Evolutionary conservation across 2,797 vertebrate genomes (phyloP), one percentile per base, ranked within the genome.

Genomic region (Tokudaia muenninki): DNA sequence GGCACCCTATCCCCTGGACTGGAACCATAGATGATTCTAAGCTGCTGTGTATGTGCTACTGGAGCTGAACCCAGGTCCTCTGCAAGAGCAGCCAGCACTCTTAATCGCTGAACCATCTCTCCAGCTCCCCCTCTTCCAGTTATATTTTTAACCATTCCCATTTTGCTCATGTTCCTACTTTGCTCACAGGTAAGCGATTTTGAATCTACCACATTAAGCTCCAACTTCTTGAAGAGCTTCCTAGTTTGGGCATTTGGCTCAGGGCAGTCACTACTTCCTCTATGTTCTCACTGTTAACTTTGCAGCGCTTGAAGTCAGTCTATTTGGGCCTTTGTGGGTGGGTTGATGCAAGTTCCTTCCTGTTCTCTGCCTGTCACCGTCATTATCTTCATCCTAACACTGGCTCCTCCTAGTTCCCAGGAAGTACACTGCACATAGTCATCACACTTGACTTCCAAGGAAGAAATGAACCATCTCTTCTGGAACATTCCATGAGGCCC

Each of bases 281-380:
- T 70, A 13, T 34, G 26, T 31, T 52, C 80, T 89, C 26, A 8
- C 94, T 52, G 11, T 47, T 29, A 14, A 34, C 65, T 29, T 2
- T 12, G 41, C 10, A 34, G 67, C 34, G 31, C 21, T 52, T 86
- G 44, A 6, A 3, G 83, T 80, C 37, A 22, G 52, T 89, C 88
- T 47, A 31, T 41, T 61, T 57, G 82, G 78, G 72, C 29, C 67
- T 21, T 41, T 0, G 55, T 16, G n/a, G 44, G 61, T 22, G 55
- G 24, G 34, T 1, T 87, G 65, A n/a, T 16, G 14, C 84, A 61
- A 83, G 80, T 83, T 90, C 75, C 91, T 94, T 90, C 75, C 88
- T 59, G 57, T 21, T 63, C 26, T 87, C 44, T n/a, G 84, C 57
- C 65, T 14, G 29, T 61, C 4, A 6, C 21, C 92, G 13, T 31